Base-by-base conservation (phyloP, 2,113 vertebrate genomes). In the Spea multiplicata region DNA sequence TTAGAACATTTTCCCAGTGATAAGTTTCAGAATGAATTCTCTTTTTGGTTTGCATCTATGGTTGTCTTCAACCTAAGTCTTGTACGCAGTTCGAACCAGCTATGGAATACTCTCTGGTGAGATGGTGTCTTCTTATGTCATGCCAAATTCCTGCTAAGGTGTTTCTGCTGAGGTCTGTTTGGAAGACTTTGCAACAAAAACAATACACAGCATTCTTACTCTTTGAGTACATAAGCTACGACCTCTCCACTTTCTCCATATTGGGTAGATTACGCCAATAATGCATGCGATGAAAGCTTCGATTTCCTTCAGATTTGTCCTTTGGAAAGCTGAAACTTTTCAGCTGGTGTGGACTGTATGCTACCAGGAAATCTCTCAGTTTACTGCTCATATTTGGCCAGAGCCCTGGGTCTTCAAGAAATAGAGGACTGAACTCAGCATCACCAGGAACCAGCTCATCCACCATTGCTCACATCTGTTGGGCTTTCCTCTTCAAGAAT, bases 331-430 rank as follows among this genome's bases (percentile, higher is more conserved):
- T 62, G 14, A 62, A 62, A 8, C 59, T 7, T 62, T 62, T 12
- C 59, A 62, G 7, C 14, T 62, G 59, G 59, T 62, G 59, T 62
- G 59, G 59, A 16, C 59, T 13, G 14, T 62, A 14, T 62, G 14
- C 1, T 14, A 62, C 59, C 5, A 65, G 62, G 62, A 65, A 65
- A 44, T 4, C 6, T 3, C 6, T 44, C 62, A 65, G 62, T 65
- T 65, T 65, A 17, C 62, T 65, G 62, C 62, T 65, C 12, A 62
- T 7, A 8, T 62, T 65, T 65, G 62, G 62, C 62, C 62, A 65
- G 62, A 65, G 62, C 14, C 62, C n/a, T 65, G 62, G 62, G 62
- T n/a, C n/a, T n/a, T n/a, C n/a, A n/a, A n/a, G n/a, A n/a, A n/a
- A n/a, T n/a, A n/a, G n/a, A n/a, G n/a, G n/a, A n/a, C n/a, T n/a